Percentiles rank a stretch among this genome's conserved stretches.
Conservation (phyloP, 2,888 invertebrate species). For the Drosophila paracracens region DNA sequence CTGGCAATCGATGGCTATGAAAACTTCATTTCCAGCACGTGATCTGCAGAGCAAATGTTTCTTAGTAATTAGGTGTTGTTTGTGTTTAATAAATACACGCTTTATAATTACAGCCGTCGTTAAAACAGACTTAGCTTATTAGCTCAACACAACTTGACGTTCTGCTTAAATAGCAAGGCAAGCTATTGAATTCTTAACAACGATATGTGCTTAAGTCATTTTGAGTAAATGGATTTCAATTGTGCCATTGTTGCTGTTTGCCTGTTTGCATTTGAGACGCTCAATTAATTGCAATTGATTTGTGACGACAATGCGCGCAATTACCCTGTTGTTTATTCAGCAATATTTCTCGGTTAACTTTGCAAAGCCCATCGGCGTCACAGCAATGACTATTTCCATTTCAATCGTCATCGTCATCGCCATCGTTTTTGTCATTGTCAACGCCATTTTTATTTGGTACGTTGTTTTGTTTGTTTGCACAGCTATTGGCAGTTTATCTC, state of each 20-base stretch:
- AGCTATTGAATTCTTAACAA: not conserved
- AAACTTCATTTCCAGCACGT: not conserved
- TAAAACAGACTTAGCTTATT: not conserved
- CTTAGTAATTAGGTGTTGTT: not conserved
- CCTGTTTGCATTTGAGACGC: constrained; percentile 3
- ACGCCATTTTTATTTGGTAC: constrained; percentile 35
- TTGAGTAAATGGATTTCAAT: constrained; percentile 1
- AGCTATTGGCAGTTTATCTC: constrained; percentile 19
- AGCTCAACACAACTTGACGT: not conserved
- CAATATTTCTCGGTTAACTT: constrained; percentile 35
- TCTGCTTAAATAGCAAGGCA: not conserved
- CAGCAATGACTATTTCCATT: constrained; percentile 24
- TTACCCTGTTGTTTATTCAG: constrained; percentile 44
- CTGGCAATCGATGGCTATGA: constrained; percentile 14
- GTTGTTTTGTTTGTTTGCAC: constrained; percentile 31
- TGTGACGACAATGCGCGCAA: constrained; percentile 49
- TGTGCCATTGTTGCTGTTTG: not conserved
- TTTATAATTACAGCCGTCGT: not conserved
- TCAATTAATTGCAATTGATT: constrained; percentile 68
- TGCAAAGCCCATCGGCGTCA: constrained; percentile 15
- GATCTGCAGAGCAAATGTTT: not conserved
- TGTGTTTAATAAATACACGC: not conserved
- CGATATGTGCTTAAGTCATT: not conserved
- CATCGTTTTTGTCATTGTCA: constrained; percentile 5
- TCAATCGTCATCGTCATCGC: not conserved